A percentile compares a stretch with the other conserved stretches of the same genome.
These are phyloP conservation scores for Lepidurus apus DNA, from an alignment of 1,140 invertebrate genomes.

Conservation along the genomic window DNA sequence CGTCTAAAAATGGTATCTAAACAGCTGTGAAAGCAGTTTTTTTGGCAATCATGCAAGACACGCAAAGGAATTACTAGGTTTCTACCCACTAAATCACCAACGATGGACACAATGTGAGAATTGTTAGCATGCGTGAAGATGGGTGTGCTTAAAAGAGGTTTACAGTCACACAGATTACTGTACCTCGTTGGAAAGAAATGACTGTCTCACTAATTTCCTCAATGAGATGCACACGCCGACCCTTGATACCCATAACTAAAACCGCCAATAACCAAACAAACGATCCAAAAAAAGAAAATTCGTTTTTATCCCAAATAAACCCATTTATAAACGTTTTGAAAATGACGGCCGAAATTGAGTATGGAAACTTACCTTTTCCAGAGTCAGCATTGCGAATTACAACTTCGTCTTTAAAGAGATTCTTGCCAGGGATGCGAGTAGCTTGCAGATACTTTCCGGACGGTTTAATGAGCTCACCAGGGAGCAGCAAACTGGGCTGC, in stretches of 20 bases:
- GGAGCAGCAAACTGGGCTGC: slow-evolving; percentile 55
- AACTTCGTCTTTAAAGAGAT: slow-evolving; percentile 88
- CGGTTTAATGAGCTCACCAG: slow-evolving; percentile 76
- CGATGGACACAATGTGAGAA: background rate
- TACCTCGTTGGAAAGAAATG: slow-evolving; percentile 97
- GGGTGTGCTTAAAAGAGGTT: background rate
- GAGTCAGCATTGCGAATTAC: slow-evolving; percentile 89
- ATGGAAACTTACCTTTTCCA: slow-evolving; percentile 69
- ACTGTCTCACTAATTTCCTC: slow-evolving; percentile 95
- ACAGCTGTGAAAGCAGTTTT: background rate
- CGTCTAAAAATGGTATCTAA: background rate
- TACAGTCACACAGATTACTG: background rate
- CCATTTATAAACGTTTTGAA: slow-evolving; percentile 25
- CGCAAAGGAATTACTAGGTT: background rate
- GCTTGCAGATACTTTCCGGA: slow-evolving; percentile 81
- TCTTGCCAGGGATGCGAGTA: slow-evolving; percentile 83
- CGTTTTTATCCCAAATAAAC: background rate
- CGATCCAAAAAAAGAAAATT: background rate
- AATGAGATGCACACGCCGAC: slow-evolving; percentile 92
- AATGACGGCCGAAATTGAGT: slow-evolving; percentile 4
- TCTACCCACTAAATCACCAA: background rate
- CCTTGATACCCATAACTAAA: slow-evolving; percentile 96
- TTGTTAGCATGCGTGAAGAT: background rate
- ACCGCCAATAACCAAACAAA: slow-evolving; percentile 38
- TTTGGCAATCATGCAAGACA: background rate